phyloP scores from a whole-genome alignment of 2,888 invertebrate species.

The Andrena bicolor region DNA sequence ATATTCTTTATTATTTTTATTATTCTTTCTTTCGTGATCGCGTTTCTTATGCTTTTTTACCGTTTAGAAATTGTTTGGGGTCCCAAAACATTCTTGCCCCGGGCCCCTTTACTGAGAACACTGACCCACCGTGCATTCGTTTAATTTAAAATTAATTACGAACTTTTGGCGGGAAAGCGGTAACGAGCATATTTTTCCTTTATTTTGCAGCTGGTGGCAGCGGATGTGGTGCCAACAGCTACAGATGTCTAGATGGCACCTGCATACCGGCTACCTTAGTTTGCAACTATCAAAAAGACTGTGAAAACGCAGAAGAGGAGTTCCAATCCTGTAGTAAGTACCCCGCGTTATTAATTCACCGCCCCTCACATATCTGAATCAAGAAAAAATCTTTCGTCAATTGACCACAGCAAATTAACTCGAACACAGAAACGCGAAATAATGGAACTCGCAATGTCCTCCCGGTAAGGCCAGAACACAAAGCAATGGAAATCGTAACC shows the following conservation, averaged over 20 bases:
- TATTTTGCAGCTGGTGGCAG: slow-evolving; percentile 75
- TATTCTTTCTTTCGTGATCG: no score
- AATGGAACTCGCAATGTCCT: neutral
- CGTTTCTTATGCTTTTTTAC: no score
- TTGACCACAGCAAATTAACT: neutral
- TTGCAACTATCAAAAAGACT: slow-evolving; percentile 98
- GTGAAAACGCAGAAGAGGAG: slow-evolving; percentile 96
- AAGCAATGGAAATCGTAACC: neutral
- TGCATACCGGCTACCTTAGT: slow-evolving; percentile 95
- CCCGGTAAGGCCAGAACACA: neutral
- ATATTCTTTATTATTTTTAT: no score
- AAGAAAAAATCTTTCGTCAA: neutral
- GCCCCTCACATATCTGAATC: neutral
- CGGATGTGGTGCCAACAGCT: slow-evolving; percentile 90
- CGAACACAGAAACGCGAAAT: neutral
- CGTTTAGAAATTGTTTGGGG: no score
- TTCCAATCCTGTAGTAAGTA: slow-evolving; percentile 96
- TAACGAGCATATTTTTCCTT: neutral
- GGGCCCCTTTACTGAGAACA: no score
- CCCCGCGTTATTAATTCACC: neutral
- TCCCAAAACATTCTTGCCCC: no score
- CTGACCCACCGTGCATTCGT: no score
- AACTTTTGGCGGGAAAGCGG: neutral
- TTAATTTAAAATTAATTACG: neutral
- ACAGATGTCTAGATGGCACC: slow-evolving; percentile 93